These are phyloP conservation scores for Drosophila testacea DNA, from an alignment of 2,888 invertebrate genomes.

Conservation along the genomic window DNA sequence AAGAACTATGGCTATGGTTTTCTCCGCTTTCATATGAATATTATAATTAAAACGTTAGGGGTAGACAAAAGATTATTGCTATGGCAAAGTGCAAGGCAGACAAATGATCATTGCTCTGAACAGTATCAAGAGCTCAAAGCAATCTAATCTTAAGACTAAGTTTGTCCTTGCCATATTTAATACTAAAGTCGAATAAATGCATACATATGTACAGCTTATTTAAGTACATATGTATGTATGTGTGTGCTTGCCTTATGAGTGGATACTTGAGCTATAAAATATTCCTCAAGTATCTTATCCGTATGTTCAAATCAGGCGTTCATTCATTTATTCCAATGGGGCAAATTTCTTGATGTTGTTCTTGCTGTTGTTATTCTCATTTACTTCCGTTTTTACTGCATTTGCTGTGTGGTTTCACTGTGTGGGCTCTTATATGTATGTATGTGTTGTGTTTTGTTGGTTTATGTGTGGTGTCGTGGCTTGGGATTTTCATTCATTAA, in stretches of 20 bases:
- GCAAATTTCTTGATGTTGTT: slow-evolving; percentile 28
- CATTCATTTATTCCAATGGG: slow-evolving; percentile 67
- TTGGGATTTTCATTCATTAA: slow-evolving; percentile 78
- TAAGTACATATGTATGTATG: background rate
- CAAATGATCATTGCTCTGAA: slow-evolving; percentile 10
- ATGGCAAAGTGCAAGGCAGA: slow-evolving; percentile 17
- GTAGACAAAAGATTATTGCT: slow-evolving; percentile 11
- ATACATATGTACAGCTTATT: slow-evolving; percentile 8
- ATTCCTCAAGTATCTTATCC: slow-evolving; percentile 71
- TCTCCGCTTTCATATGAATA: background rate
- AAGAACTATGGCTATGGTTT: too few species aligned
- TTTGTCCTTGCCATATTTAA: slow-evolving; percentile 3
- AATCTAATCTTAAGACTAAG: slow-evolving; percentile 19
- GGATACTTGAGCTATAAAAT: slow-evolving; percentile 56
- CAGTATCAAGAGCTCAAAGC: slow-evolving; percentile 3
- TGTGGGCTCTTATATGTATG: slow-evolving; percentile 13
- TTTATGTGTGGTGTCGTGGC: slow-evolving; percentile 51
- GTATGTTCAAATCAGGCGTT: slow-evolving; percentile 67
- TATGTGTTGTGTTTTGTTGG: slow-evolving; percentile 32
- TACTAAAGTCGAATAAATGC: slow-evolving; percentile 2
- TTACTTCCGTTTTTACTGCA: slow-evolving; percentile 77
- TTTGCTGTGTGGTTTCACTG: slow-evolving; percentile 50
- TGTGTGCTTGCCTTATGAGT: slow-evolving; percentile 29
- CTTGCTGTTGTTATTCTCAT: slow-evolving; percentile 50
- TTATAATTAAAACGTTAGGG: background rate